These are phyloP conservation scores for Eucriotettix oculatus DNA, from an alignment of 2,888 invertebrate genomes.

Conservation along the genomic window DNA sequence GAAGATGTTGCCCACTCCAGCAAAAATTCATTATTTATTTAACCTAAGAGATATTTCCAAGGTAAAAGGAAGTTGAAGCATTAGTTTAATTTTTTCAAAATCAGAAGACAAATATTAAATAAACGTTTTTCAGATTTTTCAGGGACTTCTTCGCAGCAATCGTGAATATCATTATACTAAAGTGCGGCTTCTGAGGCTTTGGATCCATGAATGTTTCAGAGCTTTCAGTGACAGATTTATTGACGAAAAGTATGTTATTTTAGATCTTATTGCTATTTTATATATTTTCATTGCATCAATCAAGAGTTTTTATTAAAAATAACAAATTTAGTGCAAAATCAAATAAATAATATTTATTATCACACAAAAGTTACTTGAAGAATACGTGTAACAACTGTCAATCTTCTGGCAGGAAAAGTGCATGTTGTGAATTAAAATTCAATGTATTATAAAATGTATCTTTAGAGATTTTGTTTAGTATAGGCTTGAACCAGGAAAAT, in stretches of 20 bases:
- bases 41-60: constrained; percentile 78
- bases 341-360: too few species aligned
- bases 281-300: too few species aligned
- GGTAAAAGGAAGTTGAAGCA: constrained; percentile 26
- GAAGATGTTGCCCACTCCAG: constrained; percentile 72
- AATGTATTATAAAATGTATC: too few species aligned
- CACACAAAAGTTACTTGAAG: too few species aligned
- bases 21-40: constrained; percentile 80
- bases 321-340: too few species aligned
- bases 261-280: not conserved
- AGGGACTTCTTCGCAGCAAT: constrained; percentile 64
- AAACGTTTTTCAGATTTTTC: constrained; percentile 29
- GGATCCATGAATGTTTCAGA: constrained; percentile 73
- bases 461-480: too few species aligned
- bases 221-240: constrained; percentile 73
- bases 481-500: too few species aligned
- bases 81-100: not conserved
- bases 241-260: constrained; percentile 44
- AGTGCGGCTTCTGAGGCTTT: constrained; percentile 52
- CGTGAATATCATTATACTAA: constrained; percentile 62
- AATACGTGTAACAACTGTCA: too few species aligned
- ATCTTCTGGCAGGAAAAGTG: too few species aligned
- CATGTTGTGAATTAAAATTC: too few species aligned
- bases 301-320: too few species aligned
- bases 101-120: not conserved